Conservation (phyloP, 1,140 invertebrate genomes). For the Nasonia vitripennis region DNA sequence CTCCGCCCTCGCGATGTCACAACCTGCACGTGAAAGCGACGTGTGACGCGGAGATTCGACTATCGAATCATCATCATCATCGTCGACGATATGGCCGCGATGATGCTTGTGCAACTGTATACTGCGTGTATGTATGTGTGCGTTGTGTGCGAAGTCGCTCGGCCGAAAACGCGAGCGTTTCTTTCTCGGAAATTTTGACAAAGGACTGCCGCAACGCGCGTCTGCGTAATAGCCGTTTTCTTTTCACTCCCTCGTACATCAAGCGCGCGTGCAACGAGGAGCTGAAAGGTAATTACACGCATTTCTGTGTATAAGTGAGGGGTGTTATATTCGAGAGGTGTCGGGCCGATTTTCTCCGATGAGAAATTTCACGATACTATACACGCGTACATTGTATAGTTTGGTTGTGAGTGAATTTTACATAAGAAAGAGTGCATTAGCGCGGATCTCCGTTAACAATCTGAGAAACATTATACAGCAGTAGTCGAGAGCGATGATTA, state of each 20-base stretch:
- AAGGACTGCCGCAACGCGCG: constrained; percentile 17
- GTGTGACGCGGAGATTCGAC: constrained; percentile 10
- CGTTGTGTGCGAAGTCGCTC: constrained; percentile 24
- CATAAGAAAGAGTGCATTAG: too few species aligned
- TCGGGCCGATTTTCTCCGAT: neutral
- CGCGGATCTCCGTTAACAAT: neutral
- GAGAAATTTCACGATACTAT: neutral
- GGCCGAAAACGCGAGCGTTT: constrained; percentile 29
- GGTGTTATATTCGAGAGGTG: neutral
- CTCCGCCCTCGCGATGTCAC: neutral
- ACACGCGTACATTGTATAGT: too few species aligned
- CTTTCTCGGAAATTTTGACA: constrained; percentile 46
- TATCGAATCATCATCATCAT: neutral
- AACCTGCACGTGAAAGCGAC: constrained; percentile 7
- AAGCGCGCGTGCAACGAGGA: neutral
- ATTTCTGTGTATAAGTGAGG: neutral
- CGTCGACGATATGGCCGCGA: neutral
- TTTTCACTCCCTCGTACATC: neutral
- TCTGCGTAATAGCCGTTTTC: neutral
- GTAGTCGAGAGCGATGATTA: neutral
- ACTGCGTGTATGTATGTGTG: neutral
- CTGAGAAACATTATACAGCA: neutral
- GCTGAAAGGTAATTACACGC: neutral
- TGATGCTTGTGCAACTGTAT: constrained; percentile 28
- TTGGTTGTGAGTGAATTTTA: too few species aligned